Evolutionary conservation across 2,797 vertebrate genomes (phyloP).

Genomic region (Chaetodon trifasciatus): DNA sequence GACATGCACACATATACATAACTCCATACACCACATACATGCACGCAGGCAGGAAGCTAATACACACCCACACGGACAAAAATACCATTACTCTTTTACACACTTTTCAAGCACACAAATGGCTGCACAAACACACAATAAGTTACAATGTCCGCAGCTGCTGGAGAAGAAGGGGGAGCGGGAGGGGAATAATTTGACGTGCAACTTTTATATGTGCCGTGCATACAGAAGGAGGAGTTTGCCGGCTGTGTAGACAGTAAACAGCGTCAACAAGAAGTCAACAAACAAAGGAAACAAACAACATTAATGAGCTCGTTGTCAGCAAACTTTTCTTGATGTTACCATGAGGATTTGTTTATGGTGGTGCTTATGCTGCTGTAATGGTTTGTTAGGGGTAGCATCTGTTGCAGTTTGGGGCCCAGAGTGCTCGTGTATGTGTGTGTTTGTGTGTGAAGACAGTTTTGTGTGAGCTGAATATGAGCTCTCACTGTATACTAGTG

Average conservation of each 20-base stretch:
- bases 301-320: conserved; percentile 65
- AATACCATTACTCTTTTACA: conserved; percentile 43
- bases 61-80: conserved; percentile 12
- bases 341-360: conserved; percentile 70
- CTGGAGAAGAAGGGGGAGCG: neutral
- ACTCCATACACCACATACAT: conserved; percentile 21
- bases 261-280: conserved; percentile 45
- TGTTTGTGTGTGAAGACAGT: neutral
- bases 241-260: conserved; percentile 34
- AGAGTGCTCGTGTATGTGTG: conserved; percentile 11
- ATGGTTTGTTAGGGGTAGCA: conserved; percentile 66
- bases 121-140: conserved; percentile 36
- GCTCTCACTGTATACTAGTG: neutral
- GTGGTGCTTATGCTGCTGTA: conserved; percentile 52
- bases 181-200: conserved; percentile 34
- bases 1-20: conserved; percentile 17
- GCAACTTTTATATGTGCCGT: conserved; percentile 32
- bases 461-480: conserved; percentile 19
- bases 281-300: conserved; percentile 55
- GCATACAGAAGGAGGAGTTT: conserved; percentile 24
- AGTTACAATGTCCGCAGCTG: conserved; percentile 32
- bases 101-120: conserved; percentile 31
- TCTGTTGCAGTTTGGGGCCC: conserved; percentile 58
- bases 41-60: conserved; percentile 2
- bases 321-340: conserved; percentile 75